These are phyloP conservation scores for Origma solitaria DNA, from an alignment of 2,113 vertebrate species.

Conservation along the genomic window DNA sequence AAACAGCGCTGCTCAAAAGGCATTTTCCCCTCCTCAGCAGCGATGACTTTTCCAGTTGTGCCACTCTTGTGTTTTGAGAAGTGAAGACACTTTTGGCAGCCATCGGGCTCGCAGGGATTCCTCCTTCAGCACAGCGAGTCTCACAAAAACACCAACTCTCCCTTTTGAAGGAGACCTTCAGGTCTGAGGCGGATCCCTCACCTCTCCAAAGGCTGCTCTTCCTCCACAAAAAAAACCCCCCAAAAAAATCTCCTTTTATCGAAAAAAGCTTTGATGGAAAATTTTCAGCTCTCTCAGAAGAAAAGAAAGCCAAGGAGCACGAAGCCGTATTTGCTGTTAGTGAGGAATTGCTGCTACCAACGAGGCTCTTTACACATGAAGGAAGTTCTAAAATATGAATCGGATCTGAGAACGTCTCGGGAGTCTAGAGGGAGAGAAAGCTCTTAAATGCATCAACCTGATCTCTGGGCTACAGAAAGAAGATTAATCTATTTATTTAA, in stretches of 20 bases:
- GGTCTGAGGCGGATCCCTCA: accelerated
- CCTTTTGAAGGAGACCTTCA: neutral
- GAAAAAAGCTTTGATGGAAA: neutral
- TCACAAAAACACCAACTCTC: neutral
- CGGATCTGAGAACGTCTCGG: neutral
- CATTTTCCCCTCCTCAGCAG: neutral
- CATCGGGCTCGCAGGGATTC: neutral
- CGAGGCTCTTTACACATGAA: slow-evolving; percentile 6
- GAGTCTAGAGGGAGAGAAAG: neutral
- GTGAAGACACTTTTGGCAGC: neutral
- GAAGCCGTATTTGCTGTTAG: neutral
- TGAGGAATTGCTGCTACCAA: slow-evolving; percentile 8
- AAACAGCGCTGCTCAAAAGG: neutral
- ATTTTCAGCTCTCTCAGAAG: neutral
- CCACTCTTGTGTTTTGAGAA: neutral
- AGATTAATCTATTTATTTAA: slow-evolving; percentile 51
- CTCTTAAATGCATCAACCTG: slow-evolving; percentile 35
- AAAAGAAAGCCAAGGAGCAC: neutral
- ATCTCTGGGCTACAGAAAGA: neutral
- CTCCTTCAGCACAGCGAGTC: accelerated
- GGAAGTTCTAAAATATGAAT: slow-evolving; percentile 36
- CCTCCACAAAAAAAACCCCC: neutral
- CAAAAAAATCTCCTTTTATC: neutral
- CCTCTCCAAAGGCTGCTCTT: neutral
- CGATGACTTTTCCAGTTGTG: neutral